phyloP scores from a whole-genome alignment of 2,113 vertebrate species.

The Opisthocomus hoazin region DNA sequence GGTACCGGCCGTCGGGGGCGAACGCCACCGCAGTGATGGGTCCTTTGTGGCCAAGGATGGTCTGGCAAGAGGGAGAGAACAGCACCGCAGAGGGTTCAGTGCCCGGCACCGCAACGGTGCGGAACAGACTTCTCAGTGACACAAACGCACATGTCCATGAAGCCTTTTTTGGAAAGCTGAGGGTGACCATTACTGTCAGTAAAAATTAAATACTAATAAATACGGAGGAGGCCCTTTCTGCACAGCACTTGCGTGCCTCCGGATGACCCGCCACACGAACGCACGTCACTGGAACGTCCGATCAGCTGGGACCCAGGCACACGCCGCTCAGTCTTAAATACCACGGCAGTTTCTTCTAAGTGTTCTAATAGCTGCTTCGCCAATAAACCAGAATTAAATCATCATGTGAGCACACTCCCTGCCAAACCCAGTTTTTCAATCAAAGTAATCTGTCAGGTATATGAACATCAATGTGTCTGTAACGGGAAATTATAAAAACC shows the following conservation, averaged over 20 bases:
- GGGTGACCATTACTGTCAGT: not conserved
- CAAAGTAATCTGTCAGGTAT: not conserved
- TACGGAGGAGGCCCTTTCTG: not conserved
- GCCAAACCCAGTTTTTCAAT: not conserved
- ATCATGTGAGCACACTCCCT: not conserved
- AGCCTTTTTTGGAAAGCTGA: not conserved
- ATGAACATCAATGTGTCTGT: not conserved
- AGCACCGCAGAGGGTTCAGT: rapidly evolving
- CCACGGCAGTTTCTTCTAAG: not conserved
- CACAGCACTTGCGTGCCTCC: not conserved
- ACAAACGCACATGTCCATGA: rapidly evolving
- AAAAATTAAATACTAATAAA: not conserved
- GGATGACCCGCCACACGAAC: rapidly evolving
- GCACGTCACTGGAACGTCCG: rapidly evolving
- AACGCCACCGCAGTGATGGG: conserved; percentile 93
- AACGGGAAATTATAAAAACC: not conserved
- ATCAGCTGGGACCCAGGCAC: not conserved
- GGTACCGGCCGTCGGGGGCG: conserved; percentile 92
- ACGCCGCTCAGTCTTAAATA: not conserved
- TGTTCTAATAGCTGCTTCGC: not conserved
- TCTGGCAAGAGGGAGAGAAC: conserved; percentile 63
- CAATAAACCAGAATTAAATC: not conserved
- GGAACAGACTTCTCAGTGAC: not conserved
- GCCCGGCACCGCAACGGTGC: rapidly evolving
- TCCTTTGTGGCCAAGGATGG: conserved; percentile 94